Evolutionary conservation across 2,797 vertebrate genomes (phyloP), one percentile per base, ranked within the genome.

Genomic region (Acrocephalus scirpaceus): DNA sequence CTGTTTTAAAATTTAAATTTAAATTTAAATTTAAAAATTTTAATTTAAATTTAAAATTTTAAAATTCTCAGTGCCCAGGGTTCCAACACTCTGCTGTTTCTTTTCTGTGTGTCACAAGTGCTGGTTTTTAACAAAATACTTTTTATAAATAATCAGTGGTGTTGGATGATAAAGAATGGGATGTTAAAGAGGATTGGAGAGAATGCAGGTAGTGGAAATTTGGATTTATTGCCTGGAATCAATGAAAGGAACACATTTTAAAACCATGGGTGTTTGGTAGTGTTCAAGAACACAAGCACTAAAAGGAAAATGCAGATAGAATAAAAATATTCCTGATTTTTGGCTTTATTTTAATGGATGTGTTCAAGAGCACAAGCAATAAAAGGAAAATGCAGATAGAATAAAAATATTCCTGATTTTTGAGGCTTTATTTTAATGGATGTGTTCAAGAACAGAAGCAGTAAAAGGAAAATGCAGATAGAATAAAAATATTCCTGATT

Each of bases 61-160:
- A 10, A 6, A 51, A 54, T 54, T 8, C 29, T 54, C 51, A 30
- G 7, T 54, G 29, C 51, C 18, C 51, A 32, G 29, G 29, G 51
- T 13, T 30, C 29, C 18, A 54, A 20, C 51, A 32, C 11, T 54
- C 27, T 7, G 23, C 6, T n/a, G 13, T 8, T 60, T 19, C 1
- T 51, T 77, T 32, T 9, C 38, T 7, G 0, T 5, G 19, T 25
- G 22, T 27, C 27, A 8, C 19, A 3, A 3, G 2, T 20, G 30
- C 6, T 42, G 53, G 4, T 10, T 58, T 85, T 67, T 25, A 16
- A 25, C 25, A 13, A 27, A 60, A 22, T 7, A 3, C 2, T 16
- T 29, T 40, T 70, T 38, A 15, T 11, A 20, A 51, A 16, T 34
- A 2, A 26, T 30, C 10, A 13, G 2, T 12, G 50, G 5, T 22